phyloP scores from a whole-genome alignment of 2,888 invertebrate species.

The Germaria angustata region DNA sequence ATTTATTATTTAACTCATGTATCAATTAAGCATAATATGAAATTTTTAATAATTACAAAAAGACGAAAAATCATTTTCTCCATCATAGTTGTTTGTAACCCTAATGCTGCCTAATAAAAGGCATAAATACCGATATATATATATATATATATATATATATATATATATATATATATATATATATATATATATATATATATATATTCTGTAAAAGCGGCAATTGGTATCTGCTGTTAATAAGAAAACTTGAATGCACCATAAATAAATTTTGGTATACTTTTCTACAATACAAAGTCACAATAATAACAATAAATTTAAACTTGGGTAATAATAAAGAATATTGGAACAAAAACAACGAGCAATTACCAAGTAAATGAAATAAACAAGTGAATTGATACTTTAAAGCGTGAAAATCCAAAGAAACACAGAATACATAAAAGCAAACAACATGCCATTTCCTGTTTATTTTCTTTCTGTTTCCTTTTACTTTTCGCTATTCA shows the following conservation, averaged over 20 bases:
- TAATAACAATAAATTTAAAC: slow-evolving; percentile 60
- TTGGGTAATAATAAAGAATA: slow-evolving; percentile 43
- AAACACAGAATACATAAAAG: neutral
- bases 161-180: too few species aligned
- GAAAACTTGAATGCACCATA: neutral
- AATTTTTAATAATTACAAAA: too few species aligned
- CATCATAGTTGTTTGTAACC: too few species aligned
- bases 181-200: too few species aligned
- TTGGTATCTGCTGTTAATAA: slow-evolving; percentile 11
- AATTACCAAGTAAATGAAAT: neutral
- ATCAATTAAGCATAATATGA: too few species aligned
- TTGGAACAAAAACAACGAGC: neutral
- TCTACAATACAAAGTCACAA: slow-evolving; percentile 11
- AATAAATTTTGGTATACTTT: slow-evolving; percentile 1
- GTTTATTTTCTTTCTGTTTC: slow-evolving; percentile 8
- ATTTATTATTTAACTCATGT: too few species aligned
- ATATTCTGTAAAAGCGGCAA: neutral
- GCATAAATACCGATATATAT: too few species aligned
- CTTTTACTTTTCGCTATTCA: neutral
- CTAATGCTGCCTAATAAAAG: too few species aligned
- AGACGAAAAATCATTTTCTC: too few species aligned
- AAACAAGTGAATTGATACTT: neutral
- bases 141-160: too few species aligned
- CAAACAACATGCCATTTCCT: neutral
- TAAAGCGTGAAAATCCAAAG: neutral